These are phyloP conservation scores for Nesospiza acunhae DNA, from an alignment of 2,113 vertebrate species.

Conservation along the genomic window DNA sequence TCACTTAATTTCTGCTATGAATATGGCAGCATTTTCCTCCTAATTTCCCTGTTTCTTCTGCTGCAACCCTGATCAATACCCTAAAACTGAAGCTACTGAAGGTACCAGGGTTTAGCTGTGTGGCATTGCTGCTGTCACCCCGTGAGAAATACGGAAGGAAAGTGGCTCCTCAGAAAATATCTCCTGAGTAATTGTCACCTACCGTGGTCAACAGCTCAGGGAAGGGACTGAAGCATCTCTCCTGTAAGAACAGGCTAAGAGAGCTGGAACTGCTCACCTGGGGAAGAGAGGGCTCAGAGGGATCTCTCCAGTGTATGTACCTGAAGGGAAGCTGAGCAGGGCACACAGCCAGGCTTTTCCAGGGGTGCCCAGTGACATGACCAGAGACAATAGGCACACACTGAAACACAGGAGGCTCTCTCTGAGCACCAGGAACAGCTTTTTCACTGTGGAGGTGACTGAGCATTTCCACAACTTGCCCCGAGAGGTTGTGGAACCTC, in stretches of 20 bases:
- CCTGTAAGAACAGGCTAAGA: not conserved
- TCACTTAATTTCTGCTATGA: not conserved
- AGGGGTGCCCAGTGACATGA: no score
- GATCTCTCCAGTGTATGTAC: not conserved
- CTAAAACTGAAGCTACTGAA: not conserved
- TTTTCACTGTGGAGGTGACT: not conserved
- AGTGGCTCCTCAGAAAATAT: not conserved
- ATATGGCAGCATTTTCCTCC: not conserved
- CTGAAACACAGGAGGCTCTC: not conserved
- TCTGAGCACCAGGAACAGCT: not conserved
- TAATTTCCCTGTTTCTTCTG: not conserved
- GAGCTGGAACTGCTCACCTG: not conserved
- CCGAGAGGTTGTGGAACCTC: not conserved
- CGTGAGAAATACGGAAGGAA: not conserved
- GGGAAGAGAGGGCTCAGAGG: not conserved
- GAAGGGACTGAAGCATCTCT: not conserved
- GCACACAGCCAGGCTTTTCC: not conserved
- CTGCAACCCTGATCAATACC: not conserved
- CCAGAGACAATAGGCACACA: not conserved
- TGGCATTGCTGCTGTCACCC: not conserved
- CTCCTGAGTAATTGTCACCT: not conserved
- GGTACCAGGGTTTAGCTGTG: not conserved
- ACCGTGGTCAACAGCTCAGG: not conserved
- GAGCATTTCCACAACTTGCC: not conserved
- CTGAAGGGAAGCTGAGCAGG: not conserved